Conservation (phyloP, 1,140 invertebrate species). For the Forficula auricularia region DNA sequence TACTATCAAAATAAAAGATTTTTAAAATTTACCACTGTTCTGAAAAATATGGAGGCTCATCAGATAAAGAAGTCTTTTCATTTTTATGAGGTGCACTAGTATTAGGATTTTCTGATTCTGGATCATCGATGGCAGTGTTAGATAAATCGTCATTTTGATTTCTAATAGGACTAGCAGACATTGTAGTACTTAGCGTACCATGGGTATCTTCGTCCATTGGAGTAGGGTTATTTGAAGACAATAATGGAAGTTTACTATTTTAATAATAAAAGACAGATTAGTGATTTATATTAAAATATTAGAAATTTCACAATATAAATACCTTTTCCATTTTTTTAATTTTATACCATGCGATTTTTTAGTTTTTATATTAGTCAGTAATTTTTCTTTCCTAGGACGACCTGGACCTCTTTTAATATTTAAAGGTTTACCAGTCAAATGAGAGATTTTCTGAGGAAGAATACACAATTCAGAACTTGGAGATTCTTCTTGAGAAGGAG, state of each 20-base stretch:
- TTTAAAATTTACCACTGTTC: slow-evolving; percentile 49
- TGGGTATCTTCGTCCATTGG: slow-evolving; percentile 9
- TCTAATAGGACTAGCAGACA: slow-evolving; percentile 8
- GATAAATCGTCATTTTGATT: neutral
- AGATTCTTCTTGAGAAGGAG: slow-evolving; percentile 3
- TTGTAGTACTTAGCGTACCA: slow-evolving; percentile 4
- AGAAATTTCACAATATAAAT: neutral
- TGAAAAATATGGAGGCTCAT: slow-evolving; percentile 54
- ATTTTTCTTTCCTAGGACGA: slow-evolving; percentile 44
- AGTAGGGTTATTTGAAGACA: neutral
- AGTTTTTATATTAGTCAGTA: slow-evolving; percentile 3
- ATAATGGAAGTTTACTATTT: slow-evolving; percentile 7
- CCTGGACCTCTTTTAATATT: slow-evolving; percentile 48
- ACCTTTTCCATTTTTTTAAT: slow-evolving; percentile 20
- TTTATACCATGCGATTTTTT: slow-evolving; percentile 18
- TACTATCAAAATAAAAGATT: slow-evolving; percentile 2
- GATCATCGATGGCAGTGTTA: slow-evolving; percentile 6
- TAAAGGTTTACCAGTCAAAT: slow-evolving; percentile 30
- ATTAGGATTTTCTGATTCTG: slow-evolving; percentile 11
- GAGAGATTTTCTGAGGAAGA: neutral
- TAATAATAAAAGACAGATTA: neutral
- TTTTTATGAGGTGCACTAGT: slow-evolving; percentile 13
- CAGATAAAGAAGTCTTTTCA: slow-evolving; percentile 28
- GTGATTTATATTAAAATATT: neutral
- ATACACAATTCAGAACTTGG: neutral